phyloP scores from a whole-genome alignment of 2,797 vertebrate species.

The Vireo griseus region DNA sequence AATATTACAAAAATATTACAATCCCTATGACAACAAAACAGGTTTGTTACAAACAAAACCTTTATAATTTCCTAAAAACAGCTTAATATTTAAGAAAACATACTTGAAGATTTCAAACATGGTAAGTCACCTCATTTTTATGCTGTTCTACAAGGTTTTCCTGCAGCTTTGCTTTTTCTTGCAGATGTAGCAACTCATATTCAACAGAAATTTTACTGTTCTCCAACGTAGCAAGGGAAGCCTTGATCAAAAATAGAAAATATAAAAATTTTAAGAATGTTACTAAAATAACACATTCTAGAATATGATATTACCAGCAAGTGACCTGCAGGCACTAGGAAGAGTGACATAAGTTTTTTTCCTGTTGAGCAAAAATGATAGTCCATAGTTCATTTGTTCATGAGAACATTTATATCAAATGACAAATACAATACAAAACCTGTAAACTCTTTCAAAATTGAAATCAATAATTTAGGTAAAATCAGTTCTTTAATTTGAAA shows the following conservation, averaged over 20 bases:
- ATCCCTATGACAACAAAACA: background rate
- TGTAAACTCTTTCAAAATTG: background rate
- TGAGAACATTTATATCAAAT: background rate
- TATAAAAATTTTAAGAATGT: background rate
- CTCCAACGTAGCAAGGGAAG: conserved; percentile 71
- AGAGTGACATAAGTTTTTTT: background rate
- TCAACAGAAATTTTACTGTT: conserved; percentile 69
- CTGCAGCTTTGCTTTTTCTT: conserved; percentile 71
- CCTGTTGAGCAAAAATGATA: background rate
- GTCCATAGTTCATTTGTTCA: background rate
- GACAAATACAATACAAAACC: background rate
- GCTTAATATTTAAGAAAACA: background rate
- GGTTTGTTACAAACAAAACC: background rate
- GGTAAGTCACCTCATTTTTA: conserved; percentile 76
- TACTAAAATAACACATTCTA: background rate
- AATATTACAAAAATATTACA: background rate
- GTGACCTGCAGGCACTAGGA: background rate
- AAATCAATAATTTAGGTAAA: background rate
- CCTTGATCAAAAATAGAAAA: conserved; percentile 66
- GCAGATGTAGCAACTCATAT: conserved; percentile 74
- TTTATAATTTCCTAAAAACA: background rate
- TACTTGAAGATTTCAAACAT: background rate
- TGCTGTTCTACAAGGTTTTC: conserved; percentile 69
- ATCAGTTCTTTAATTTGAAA: background rate
- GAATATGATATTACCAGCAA: background rate